Base-by-base conservation (phyloP, 1,140 invertebrate species). In the Gryllus bimaculatus region DNA sequence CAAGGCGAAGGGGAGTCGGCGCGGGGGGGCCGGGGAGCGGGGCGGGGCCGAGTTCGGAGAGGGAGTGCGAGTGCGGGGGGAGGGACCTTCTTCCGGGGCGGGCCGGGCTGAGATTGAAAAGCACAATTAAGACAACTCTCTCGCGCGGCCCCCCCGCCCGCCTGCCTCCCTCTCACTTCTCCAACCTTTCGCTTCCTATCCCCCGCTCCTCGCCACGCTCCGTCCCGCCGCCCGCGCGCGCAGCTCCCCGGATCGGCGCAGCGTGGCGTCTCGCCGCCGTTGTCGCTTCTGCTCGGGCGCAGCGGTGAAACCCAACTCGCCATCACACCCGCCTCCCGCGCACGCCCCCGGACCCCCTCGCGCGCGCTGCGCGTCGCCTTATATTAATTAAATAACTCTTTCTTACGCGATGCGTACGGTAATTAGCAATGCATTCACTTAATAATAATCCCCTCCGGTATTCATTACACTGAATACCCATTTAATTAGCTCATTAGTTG, bases 401-500 rank as follows among this genome's bases (percentile, higher is more conserved):
- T 79, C 75, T 48, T 77, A 48, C 26, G 47, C 75, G 10, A 48
- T 48, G 20, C 75, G 76, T 79, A 48, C 78, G 79, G 79, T 79
- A 79, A 79, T 79, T 79, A 79, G 79, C 79, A 79, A 54, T 79
- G 79, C 79, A 79, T 79, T 79, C 75, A 79, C 73, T 79, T 79
- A 79, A 79, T 79, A 79, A 79, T 79, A 79, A 79, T 85, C 83
- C 83, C 83, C 39, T 74, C 78, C 77, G 83, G 84, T 84, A 85
- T 85, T 85, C 83, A 85, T 85, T 85, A 84, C 83, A 80, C 81
- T 85, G 83, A 85, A 85, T 85, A 84, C 84, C 81, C 83, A 83
- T 85, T 85, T 85, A 85, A 85, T 85, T 85, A 85, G 84, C 84
- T 85, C 85, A 85, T 85, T 85, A 85, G 84, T 83, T 85, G 84